Evolutionary conservation across 2,797 vertebrate species (phyloP).

Genomic region (Crocodylus rhombifer): DNA sequence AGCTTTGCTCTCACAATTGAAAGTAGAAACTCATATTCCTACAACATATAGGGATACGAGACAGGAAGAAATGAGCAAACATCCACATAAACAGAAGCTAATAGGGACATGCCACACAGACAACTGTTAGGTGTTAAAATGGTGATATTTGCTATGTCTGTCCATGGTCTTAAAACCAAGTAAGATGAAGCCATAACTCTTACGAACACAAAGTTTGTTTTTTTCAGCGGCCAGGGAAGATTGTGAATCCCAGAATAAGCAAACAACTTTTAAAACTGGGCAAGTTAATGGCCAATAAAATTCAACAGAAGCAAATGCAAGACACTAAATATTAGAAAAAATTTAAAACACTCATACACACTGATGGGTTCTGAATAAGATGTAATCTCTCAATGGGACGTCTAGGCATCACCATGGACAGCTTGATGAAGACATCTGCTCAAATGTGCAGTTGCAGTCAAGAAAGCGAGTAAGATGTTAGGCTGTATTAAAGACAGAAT

Average conservation of each 20-base stretch:
- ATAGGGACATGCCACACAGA: neutral
- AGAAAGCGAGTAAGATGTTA: constrained; percentile 68
- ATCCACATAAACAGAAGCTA: neutral
- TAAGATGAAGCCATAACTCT: neutral
- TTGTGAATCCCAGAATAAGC: neutral
- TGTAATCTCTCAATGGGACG: constrained; percentile 62
- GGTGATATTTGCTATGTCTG: neutral
- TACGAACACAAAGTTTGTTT: neutral
- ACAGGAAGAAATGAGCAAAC: neutral
- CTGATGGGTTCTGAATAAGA: constrained; percentile 49
- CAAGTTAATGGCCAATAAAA: neutral
- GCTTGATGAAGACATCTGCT: constrained; percentile 62
- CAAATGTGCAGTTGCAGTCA: constrained; percentile 64
- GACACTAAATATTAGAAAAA: constrained; percentile 27
- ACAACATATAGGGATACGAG: neutral
- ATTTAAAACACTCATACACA: constrained; percentile 29
- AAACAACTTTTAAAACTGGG: neutral
- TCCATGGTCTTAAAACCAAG: neutral
- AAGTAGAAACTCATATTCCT: neutral
- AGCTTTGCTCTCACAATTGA: neutral
- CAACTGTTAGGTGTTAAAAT: neutral
- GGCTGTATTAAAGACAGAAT: constrained; percentile 70
- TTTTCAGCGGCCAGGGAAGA: neutral
- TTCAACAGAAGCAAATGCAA: neutral
- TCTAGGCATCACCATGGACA: constrained; percentile 58